phyloP scores from a whole-genome alignment of 2,797 vertebrate species.

The Brachyalestes nurse region DNA sequence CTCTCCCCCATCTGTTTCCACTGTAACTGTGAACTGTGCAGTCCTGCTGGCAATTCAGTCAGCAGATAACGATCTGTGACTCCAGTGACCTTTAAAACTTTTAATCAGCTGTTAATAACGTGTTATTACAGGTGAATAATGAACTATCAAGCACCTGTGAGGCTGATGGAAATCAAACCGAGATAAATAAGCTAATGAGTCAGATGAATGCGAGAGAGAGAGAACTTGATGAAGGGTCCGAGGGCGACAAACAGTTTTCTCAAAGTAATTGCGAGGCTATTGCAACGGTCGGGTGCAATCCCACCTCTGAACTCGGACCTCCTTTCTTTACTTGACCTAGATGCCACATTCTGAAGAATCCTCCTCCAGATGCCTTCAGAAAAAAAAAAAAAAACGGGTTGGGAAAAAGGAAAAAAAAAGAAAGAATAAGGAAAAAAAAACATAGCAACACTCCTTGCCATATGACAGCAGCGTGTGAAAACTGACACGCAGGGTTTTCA shows the following conservation, averaged over 20 bases:
- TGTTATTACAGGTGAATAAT: constrained; percentile 33
- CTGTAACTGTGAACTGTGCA: constrained; percentile 33
- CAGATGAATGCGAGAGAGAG: constrained; percentile 6
- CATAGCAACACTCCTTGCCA: constrained; percentile 84
- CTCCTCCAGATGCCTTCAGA: constrained; percentile 72
- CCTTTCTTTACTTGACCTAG: constrained; percentile 71
- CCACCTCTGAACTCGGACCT: constrained; percentile 56
- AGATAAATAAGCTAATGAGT: constrained; percentile 28
- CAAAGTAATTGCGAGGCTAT: constrained; percentile 31
- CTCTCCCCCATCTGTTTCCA: constrained; percentile 29
- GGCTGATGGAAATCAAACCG: background rate
- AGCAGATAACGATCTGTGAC: constrained; percentile 33
- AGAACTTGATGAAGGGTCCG: constrained; percentile 3
- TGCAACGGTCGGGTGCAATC: constrained; percentile 46
- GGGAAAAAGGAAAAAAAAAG: constrained; percentile 48
- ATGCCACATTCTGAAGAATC: constrained; percentile 70
- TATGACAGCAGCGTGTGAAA: constrained; percentile 98
- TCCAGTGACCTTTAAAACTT: constrained; percentile 39
- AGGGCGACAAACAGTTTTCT: constrained; percentile 37
- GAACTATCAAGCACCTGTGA: constrained; percentile 17
- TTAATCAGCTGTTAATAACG: constrained; percentile 31
- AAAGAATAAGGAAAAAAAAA: constrained; percentile 55
- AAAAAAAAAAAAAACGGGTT: constrained; percentile 60
- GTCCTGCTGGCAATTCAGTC: constrained; percentile 37
- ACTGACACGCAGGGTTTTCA: constrained; percentile 98